Conservation (phyloP, 2,888 invertebrate genomes). For the Nomada fucata region DNA sequence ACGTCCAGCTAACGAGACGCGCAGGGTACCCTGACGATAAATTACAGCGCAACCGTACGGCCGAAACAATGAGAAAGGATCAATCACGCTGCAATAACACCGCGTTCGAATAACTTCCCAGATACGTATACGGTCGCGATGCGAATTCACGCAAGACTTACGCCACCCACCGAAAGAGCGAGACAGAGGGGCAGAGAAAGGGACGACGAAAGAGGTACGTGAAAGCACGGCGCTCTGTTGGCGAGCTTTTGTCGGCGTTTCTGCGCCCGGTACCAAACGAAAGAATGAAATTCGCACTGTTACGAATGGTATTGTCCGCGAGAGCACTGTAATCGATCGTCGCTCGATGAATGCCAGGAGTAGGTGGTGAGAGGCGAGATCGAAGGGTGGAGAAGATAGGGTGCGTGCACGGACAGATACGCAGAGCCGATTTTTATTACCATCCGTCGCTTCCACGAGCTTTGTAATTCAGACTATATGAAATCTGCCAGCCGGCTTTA, state of each 20-base stretch:
- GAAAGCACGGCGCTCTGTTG: constrained; percentile 51
- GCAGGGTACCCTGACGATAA: constrained; percentile 21
- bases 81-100: constrained; percentile 59
- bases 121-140: constrained; percentile 33
- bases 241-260: constrained; percentile 65
- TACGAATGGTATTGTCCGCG: constrained; percentile 67
- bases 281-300: constrained; percentile 71
- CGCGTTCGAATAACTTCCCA: constrained; percentile 58
- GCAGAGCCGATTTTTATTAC: constrained; percentile 72
- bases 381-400: constrained; percentile 44
- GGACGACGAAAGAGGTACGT: constrained; percentile 42
- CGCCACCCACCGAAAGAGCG: constrained; percentile 4
- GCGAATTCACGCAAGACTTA: constrained; percentile 68
- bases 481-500: constrained; percentile 51
- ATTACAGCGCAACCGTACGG: constrained; percentile 45
- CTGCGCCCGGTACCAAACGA: constrained; percentile 50
- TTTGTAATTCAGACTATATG: constrained; percentile 68
- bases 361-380: constrained; percentile 39
- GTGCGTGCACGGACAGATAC: constrained; percentile 68
- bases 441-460: constrained; percentile 61
- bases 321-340: constrained; percentile 70
- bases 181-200: background rate
- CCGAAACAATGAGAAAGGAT: constrained; percentile 54
- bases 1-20: constrained; percentile 36
- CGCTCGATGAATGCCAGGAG: constrained; percentile 66